Conservation (phyloP, 2,113 vertebrate genomes). For the Megaleporinus macrocephalus region DNA sequence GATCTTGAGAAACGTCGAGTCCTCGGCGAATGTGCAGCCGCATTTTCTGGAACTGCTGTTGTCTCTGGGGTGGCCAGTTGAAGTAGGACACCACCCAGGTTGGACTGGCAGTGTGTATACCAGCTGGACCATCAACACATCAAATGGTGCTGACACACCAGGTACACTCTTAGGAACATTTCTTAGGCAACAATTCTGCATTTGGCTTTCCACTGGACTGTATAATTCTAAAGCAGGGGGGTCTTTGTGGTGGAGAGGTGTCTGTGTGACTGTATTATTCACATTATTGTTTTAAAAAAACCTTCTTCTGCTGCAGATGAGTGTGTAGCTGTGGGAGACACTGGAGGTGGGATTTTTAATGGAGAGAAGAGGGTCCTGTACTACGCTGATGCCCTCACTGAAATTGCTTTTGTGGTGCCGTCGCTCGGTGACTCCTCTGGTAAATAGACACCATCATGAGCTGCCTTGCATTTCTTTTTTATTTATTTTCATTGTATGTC, state of each 20-base stretch:
- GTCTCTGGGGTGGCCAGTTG: constrained; percentile 88
- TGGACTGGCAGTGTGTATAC: constrained; percentile 89
- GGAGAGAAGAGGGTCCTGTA: constrained; percentile 88
- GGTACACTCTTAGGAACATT: constrained; percentile 51
- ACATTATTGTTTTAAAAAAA: neutral
- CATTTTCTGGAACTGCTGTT: constrained; percentile 91
- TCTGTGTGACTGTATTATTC: neutral
- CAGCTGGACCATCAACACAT: constrained; percentile 88
- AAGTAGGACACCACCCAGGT: constrained; percentile 84
- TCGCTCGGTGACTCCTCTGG: constrained; percentile 82
- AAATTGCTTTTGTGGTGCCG: constrained; percentile 90
- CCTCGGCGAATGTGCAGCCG: constrained; percentile 81
- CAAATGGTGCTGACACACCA: constrained; percentile 73
- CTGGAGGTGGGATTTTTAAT: constrained; percentile 86
- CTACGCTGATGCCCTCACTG: constrained; percentile 88
- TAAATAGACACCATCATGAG: constrained; percentile 65
- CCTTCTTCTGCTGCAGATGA: constrained; percentile 74
- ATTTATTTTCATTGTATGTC: neutral
- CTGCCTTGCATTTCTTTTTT: neutral
- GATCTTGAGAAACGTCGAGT: constrained; percentile 92
- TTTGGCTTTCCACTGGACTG: neutral
- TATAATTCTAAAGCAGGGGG: neutral
- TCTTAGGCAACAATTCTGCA: neutral
- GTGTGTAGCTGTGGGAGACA: constrained; percentile 74
- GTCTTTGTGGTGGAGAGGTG: neutral